Percentiles rank a stretch among this genome's conserved stretches.
phyloP scores from a whole-genome alignment of 2,888 invertebrate species.

The Eledona agricola region DNA sequence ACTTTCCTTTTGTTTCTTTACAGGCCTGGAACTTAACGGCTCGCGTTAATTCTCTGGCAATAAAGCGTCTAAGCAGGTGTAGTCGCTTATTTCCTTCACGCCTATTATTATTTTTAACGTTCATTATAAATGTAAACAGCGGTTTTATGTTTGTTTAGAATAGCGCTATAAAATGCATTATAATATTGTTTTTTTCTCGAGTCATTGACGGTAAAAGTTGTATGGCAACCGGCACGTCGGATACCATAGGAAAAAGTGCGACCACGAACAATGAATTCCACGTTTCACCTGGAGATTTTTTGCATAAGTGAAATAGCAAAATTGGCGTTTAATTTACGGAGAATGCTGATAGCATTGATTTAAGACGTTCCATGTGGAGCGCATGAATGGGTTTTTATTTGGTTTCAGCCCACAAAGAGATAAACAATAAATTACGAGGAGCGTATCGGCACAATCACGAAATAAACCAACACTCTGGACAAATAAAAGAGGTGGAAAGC shows the following conservation, averaged over 20 bases:
- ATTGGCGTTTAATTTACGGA: slow-evolving; percentile 23
- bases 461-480: slow-evolving; percentile 33
- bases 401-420: slow-evolving; percentile 31
- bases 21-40: slow-evolving; percentile 3
- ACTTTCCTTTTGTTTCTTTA: too few species aligned
- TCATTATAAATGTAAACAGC: slow-evolving; percentile 30
- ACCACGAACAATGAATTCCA: slow-evolving; percentile 19
- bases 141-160: slow-evolving; percentile 28
- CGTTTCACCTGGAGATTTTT: slow-evolving; percentile 12
- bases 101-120: slow-evolving; percentile 26
- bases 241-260: slow-evolving; percentile 10
- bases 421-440: slow-evolving; percentile 34
- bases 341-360: slow-evolving; percentile 24
- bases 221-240: slow-evolving; percentile 8
- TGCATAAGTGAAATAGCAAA: slow-evolving; percentile 16
- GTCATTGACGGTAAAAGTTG: slow-evolving; percentile 29
- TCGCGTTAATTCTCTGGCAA: slow-evolving; percentile 3
- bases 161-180: slow-evolving; percentile 22
- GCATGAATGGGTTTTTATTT: slow-evolving; percentile 33
- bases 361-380: slow-evolving; percentile 25
- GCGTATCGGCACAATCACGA: slow-evolving; percentile 34
- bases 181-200: slow-evolving; percentile 14
- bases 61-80: slow-evolving; percentile 12
- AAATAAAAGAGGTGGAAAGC: slow-evolving; percentile 30
- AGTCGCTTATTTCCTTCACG: slow-evolving; percentile 15